Evolutionary conservation across 2,113 vertebrate genomes (phyloP).

Genomic region (Lycocorax pyrrhopterus): DNA sequence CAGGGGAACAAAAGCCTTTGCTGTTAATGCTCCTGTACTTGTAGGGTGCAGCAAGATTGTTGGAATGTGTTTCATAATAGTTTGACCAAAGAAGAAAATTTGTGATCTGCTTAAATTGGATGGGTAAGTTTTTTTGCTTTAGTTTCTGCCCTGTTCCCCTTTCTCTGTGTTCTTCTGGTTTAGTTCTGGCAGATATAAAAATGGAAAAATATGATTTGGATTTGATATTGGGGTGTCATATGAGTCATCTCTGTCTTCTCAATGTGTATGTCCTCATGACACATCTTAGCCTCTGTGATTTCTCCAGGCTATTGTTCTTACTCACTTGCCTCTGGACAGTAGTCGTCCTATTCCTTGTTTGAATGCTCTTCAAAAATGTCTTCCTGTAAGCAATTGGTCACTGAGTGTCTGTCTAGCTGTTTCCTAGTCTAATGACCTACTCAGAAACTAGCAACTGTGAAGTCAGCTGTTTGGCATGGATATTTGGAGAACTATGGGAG

Average conservation of each 20-base stretch:
- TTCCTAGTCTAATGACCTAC: neutral
- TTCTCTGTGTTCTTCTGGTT: neutral
- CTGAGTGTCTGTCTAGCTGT: neutral
- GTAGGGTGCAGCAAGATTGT: neutral
- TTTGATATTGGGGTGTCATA: neutral
- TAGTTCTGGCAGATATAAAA: neutral
- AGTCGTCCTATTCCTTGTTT: neutral
- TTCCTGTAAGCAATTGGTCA: neutral
- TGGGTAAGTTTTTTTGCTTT: neutral
- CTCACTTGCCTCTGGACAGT: neutral
- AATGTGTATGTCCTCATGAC: neutral
- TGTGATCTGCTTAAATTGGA: neutral
- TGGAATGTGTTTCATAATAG: neutral
- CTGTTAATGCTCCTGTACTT: neutral
- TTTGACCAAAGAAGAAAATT: neutral
- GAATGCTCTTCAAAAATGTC: neutral
- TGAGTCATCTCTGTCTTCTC: neutral
- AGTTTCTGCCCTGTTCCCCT: neutral
- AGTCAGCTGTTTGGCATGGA: neutral
- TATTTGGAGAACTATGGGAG: neutral
- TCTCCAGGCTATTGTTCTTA: neutral
- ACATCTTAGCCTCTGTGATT: neutral
- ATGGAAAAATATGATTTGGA: neutral
- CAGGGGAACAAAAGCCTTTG: neutral
- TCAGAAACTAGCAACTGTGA: neutral